Base-by-base conservation (phyloP, 2,113 vertebrate species). In the Saccopteryx bilineata region DNA sequence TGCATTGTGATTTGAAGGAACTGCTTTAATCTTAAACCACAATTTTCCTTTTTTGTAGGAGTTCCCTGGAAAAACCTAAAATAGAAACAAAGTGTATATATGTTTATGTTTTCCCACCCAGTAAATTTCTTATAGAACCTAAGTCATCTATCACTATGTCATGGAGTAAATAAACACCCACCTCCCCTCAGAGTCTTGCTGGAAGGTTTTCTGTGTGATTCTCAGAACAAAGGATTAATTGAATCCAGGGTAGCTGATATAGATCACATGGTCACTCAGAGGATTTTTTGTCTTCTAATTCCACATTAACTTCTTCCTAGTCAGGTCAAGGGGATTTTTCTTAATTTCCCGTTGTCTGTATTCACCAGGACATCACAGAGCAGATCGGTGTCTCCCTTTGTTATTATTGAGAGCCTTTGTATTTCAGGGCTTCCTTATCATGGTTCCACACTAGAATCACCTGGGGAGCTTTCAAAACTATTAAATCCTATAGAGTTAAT, bases 61-160 rank as follows among this genome's bases (percentile, higher is more conserved):
- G 63, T 95, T 95, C 58, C 58, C 87, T 76, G 14, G 54, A 18
- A 60, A 72, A 95, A 79, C 5, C 18, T 79, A 87, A 94, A 96
- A 91, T 93, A 95, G 93, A 96, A 90, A 69, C 69, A 48, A 83
- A 88, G n/a, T 23, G 5, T 74, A 61, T 72, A 24, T 56, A 54
- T 87, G 33, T 85, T 19, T 86, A 68, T 71, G 52, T 86, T 95
- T 94, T 74, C 17, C 52, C 56, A 72, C 17, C 79, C 9, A 12
- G 14, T 23, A 96, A 93, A 95, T 94, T 90, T 92, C 50, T 95
- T 95, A n/a, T 5, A 87, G 52, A 96, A 65, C 26, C 31, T 14
- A 88, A 86, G 79, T 88, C 69, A 96, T 96, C 74, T 69, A 96
- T 96, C 78, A 88, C 33, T n/a, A 26, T 82, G 85, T 33, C 89